Percentiles rank a stretch among this genome's conserved stretches.
phyloP scores from a whole-genome alignment of 64 coral and sea anemone genomes.

The Dendronephthya gigantea region DNA sequence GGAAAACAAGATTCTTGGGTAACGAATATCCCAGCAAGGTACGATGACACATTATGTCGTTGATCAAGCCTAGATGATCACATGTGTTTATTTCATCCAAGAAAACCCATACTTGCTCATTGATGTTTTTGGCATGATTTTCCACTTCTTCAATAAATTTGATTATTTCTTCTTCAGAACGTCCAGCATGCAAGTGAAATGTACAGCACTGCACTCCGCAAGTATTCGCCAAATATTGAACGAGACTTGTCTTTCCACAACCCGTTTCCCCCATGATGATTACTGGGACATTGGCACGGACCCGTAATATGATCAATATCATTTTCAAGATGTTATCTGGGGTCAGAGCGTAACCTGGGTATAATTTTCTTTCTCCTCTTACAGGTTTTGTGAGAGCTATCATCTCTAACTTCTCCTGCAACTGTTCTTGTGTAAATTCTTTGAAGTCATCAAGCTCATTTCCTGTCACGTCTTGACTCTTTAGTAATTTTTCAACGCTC shows the following conservation, averaged over 20 bases:
- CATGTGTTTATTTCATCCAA: slow-evolving; percentile 85
- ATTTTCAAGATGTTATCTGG: slow-evolving; percentile 95
- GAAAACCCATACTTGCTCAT: slow-evolving; percentile 52
- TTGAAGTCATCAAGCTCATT: slow-evolving; percentile 9
- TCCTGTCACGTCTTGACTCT: not conserved
- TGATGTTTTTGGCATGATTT: not conserved
- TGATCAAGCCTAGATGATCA: slow-evolving; percentile 59
- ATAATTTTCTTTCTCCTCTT: not conserved
- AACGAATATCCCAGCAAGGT: slow-evolving; percentile 45
- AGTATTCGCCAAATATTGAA: slow-evolving; percentile 66
- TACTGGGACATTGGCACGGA: slow-evolving; percentile 60
- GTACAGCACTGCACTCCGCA: slow-evolving; percentile 50
- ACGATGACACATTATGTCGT: slow-evolving; percentile 64
- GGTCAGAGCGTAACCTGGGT: slow-evolving; percentile 47
- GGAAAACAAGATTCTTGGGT: slow-evolving; percentile 50
- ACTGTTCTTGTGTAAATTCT: not conserved
- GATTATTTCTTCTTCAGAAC: slow-evolving; percentile 42
- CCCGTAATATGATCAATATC: slow-evolving; percentile 71
- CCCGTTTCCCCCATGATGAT: slow-evolving; percentile 96
- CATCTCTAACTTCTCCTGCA: not conserved
- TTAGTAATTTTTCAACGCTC: not conserved
- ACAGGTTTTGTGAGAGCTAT: not conserved
- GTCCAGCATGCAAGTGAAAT: slow-evolving; percentile 82
- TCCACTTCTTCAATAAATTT: slow-evolving; percentile 43
- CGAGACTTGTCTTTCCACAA: slow-evolving; percentile 87